A percentile compares a stretch with the other conserved stretches of the same genome.
Evolutionary conservation across 2,888 invertebrate species (phyloP).

Genomic region (Apocheima hispidaria): DNA sequence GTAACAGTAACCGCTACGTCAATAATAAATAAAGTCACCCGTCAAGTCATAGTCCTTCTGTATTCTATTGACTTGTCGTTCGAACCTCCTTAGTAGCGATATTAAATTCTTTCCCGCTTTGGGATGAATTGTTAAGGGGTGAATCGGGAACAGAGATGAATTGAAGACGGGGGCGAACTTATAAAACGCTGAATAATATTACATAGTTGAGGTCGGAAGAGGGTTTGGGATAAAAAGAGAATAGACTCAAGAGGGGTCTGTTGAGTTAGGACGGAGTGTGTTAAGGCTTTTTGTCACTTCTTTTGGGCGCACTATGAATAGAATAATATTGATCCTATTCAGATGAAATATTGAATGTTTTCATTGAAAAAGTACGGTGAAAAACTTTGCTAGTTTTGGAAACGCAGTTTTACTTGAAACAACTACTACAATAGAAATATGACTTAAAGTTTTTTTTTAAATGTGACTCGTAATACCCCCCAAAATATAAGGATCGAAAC

Average conservation of each 20-base stretch:
- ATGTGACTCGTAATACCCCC: too few species aligned
- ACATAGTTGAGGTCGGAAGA: slow-evolving; percentile 9
- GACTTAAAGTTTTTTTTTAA: too few species aligned
- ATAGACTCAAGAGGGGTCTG: slow-evolving; percentile 1
- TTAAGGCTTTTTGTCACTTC: background rate
- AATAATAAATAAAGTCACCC: background rate
- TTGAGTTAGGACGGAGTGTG: slow-evolving; percentile 13
- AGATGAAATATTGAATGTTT: background rate
- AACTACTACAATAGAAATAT: too few species aligned
- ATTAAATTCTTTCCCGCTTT: slow-evolving; percentile 38
- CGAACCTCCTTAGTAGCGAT: slow-evolving; percentile 5
- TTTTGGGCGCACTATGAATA: background rate
- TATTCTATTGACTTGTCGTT: background rate
- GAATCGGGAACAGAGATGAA: slow-evolving; percentile 18
- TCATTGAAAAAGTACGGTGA: background rate
- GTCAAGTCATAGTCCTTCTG: background rate
- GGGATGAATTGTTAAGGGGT: slow-evolving; percentile 22
- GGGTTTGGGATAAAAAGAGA: slow-evolving; percentile 13
- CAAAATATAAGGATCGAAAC: too few species aligned
- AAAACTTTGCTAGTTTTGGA: background rate
- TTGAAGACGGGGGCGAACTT: slow-evolving; percentile 24
- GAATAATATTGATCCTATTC: background rate
- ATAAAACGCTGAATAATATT: slow-evolving; percentile 38
- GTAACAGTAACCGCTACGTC: too few species aligned
- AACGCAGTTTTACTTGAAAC: too few species aligned